A percentile compares a stretch with the other conserved stretches of the same genome.
phyloP scores from a whole-genome alignment of 2,888 invertebrate species.

The Drosophila acutilabella region DNA sequence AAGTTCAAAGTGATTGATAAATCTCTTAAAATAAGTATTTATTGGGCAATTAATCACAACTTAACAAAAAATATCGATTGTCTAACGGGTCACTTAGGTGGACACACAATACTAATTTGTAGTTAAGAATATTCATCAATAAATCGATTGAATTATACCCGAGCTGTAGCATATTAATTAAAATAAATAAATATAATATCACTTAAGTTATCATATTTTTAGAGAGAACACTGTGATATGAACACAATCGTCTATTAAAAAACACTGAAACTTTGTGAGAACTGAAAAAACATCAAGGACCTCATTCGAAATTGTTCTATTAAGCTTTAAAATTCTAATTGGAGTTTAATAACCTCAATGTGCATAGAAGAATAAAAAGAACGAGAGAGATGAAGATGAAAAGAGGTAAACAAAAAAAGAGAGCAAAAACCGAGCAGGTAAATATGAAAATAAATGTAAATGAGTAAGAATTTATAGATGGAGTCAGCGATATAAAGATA shows the following conservation, averaged over 20 bases:
- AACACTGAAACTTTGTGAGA: too few species aligned
- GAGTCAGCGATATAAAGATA: conserved; percentile 46
- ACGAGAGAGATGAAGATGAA: not conserved
- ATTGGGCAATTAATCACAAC: conserved; percentile 15
- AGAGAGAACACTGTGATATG: too few species aligned
- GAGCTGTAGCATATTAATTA: too few species aligned
- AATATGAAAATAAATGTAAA: conserved; percentile 5
- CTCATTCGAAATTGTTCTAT: not conserved
- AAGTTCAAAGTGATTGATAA: conserved; percentile 38
- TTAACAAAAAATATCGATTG: not conserved
- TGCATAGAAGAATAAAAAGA: not conserved
- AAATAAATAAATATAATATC: too few species aligned
- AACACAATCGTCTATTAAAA: too few species aligned
- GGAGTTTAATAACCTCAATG: conserved; percentile 11
- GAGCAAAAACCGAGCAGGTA: conserved; percentile 10
- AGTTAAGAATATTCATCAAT: not conserved
- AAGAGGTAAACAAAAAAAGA: conserved; percentile 22
- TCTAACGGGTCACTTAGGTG: not conserved
- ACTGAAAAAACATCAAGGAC: too few species aligned
- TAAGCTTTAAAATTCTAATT: conserved; percentile 27
- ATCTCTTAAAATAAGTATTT: conserved; percentile 15
- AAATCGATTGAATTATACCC: too few species aligned
- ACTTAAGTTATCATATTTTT: too few species aligned
- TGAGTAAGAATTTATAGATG: conserved; percentile 10
- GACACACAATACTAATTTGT: too few species aligned